phyloP scores from a whole-genome alignment of 2,797 vertebrate genomes.

The Gymnopithys bicolor region DNA sequence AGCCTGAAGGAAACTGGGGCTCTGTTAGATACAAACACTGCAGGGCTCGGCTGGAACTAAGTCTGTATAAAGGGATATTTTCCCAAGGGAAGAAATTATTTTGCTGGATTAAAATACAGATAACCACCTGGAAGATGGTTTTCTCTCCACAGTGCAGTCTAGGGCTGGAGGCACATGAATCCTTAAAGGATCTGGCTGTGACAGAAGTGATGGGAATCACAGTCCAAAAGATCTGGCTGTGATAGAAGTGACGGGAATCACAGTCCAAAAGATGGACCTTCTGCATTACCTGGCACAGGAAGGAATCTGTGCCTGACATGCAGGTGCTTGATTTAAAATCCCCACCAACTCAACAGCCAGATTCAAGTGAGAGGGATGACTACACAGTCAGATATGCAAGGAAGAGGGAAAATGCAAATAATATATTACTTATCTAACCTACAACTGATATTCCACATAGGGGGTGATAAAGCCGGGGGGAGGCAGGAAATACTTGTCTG shows the following conservation, averaged over 20 bases:
- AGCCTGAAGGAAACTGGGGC: constrained; percentile 44
- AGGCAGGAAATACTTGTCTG: not conserved
- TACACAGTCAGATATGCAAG: not conserved
- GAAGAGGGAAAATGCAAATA: not conserved
- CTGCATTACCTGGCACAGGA: not conserved
- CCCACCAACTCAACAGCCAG: not conserved
- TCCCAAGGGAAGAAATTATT: constrained; percentile 52
- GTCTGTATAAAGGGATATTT: not conserved
- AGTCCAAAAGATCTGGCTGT: not conserved
- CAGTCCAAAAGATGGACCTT: not conserved
- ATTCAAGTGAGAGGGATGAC: not conserved
- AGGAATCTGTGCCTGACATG: not conserved
- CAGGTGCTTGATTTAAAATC: not conserved
- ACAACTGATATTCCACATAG: not conserved
- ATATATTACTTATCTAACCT: not conserved
- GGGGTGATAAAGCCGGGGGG: not conserved
- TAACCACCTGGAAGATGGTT: not conserved
- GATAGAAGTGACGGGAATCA: not conserved
- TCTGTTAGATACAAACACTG: constrained; percentile 20
- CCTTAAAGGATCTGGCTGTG: not conserved
- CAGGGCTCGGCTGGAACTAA: not conserved
- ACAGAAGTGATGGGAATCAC: not conserved
- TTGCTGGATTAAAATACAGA: not conserved
- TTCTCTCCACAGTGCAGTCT: not conserved
- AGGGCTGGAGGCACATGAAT: not conserved